Evolutionary conservation across 2,797 vertebrate genomes (phyloP).

Genomic region (Pagetopsis macropterus): DNA sequence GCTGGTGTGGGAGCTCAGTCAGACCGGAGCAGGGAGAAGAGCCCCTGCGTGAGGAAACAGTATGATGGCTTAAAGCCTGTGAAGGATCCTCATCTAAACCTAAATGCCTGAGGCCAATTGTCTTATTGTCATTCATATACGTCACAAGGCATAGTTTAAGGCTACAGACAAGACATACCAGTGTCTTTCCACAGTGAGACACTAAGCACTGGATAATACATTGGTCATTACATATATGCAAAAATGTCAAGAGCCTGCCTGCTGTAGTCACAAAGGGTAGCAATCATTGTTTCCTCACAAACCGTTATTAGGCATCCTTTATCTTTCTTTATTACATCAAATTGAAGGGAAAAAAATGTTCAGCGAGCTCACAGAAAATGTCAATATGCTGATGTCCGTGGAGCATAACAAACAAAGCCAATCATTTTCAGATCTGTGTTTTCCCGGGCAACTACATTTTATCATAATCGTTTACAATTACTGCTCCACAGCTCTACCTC

Average conservation of each 20-base stretch:
- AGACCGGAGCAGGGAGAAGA: constrained; percentile 47
- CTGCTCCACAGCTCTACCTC: constrained; percentile 47
- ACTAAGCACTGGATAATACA: neutral
- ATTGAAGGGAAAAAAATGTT: constrained; percentile 1
- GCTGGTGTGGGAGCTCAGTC: constrained; percentile 43
- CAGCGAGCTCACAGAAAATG: constrained; percentile 25
- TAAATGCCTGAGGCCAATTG: constrained; percentile 22
- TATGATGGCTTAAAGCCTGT: constrained; percentile 34
- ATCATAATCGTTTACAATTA: constrained; percentile 68
- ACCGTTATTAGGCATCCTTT: constrained; percentile 15
- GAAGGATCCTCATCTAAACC: constrained; percentile 43
- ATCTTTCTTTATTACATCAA: constrained; percentile 39
- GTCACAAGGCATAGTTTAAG: constrained; percentile 19
- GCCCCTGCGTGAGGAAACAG: constrained; percentile 30
- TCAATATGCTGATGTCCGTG: constrained; percentile 27
- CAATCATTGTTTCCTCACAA: constrained; percentile 24
- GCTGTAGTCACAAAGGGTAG: constrained; percentile 10
- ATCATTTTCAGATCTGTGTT: constrained; percentile 68
- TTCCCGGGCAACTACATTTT: constrained; percentile 58
- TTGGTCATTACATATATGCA: constrained; percentile 25
- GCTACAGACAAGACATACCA: constrained; percentile 13
- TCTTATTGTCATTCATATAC: constrained; percentile 19
- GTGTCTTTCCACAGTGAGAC: constrained; percentile 12
- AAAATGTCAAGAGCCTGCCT: constrained; percentile 5
- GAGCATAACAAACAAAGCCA: constrained; percentile 43